Evolutionary conservation across 2,797 vertebrate genomes (phyloP).

Genomic region (Apodemus agrarius): DNA sequence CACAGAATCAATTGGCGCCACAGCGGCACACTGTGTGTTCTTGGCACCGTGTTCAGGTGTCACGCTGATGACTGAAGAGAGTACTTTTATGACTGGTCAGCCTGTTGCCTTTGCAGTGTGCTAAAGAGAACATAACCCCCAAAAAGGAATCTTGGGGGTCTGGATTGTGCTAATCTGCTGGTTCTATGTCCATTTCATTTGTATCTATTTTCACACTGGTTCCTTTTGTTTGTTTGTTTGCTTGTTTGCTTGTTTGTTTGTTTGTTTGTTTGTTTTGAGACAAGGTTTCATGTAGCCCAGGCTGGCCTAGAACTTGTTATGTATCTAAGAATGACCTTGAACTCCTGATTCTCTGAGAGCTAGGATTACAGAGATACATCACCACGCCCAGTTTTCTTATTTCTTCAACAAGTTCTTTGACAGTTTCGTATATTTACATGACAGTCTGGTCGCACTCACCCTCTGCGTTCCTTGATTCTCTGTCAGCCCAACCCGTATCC

Average conservation of each 20-base stretch:
- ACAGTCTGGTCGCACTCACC: background rate
- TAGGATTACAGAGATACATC: background rate
- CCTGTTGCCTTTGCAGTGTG: background rate
- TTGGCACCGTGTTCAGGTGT: background rate
- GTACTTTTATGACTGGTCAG: background rate
- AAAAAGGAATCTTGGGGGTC: background rate
- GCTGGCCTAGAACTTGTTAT: background rate
- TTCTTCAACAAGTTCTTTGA: background rate
- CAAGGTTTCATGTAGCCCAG: background rate
- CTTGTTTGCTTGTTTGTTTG: background rate
- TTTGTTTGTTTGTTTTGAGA: background rate
- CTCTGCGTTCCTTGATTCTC: background rate
- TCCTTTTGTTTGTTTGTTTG: background rate
- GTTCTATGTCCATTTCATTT: background rate
- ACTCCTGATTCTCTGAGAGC: background rate
- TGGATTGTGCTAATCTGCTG: background rate
- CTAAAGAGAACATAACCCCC: background rate
- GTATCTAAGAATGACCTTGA: background rate
- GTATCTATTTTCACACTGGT: background rate
- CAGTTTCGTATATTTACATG: background rate
- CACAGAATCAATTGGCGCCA: too few relatives aligned
- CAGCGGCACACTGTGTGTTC: background rate
- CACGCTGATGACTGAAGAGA: background rate
- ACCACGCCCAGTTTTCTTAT: background rate
- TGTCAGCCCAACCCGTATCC: too few relatives aligned